A percentile compares a stretch with the other conserved stretches of the same genome.
Conservation (phyloP, 1,140 invertebrate species). For the Bombus breviceps region DNA sequence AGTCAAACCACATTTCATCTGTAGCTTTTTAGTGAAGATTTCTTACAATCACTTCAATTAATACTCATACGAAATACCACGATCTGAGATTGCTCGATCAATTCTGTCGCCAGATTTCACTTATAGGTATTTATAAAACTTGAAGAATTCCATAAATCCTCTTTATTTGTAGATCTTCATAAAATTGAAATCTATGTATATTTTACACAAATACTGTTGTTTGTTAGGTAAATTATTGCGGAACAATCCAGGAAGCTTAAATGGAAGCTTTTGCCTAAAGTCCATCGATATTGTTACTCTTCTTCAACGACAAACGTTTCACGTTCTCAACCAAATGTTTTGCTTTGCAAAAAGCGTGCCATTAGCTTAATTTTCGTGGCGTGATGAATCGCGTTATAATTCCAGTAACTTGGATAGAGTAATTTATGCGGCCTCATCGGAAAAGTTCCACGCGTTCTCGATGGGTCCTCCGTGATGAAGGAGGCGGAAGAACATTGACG, state of each 20-base stretch:
- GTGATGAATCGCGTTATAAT: not conserved
- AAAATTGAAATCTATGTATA: not conserved
- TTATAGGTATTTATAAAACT: too few relatives aligned
- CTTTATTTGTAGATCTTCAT: too few relatives aligned
- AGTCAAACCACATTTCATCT: not conserved
- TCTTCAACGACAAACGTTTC: not conserved
- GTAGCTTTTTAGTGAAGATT: not conserved
- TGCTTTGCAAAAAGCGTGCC: too few relatives aligned
- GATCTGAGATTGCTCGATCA: not conserved
- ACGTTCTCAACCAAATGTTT: not conserved
- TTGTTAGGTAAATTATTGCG: not conserved
- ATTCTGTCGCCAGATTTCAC: not conserved
- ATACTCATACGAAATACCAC: not conserved
- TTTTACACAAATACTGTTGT: not conserved
- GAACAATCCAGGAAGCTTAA: not conserved
- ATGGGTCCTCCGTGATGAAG: not conserved
- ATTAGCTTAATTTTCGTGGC: not conserved
- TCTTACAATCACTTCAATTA: not conserved
- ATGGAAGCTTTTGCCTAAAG: not conserved
- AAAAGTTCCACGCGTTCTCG: not conserved
- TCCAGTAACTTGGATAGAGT: not conserved
- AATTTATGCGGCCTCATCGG: not conserved
- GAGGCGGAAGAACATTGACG: not conserved
- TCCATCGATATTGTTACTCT: not conserved
- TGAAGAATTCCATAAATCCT: too few relatives aligned